Conservation (phyloP, 2,113 vertebrate genomes). For the Elanoides forficatus region DNA sequence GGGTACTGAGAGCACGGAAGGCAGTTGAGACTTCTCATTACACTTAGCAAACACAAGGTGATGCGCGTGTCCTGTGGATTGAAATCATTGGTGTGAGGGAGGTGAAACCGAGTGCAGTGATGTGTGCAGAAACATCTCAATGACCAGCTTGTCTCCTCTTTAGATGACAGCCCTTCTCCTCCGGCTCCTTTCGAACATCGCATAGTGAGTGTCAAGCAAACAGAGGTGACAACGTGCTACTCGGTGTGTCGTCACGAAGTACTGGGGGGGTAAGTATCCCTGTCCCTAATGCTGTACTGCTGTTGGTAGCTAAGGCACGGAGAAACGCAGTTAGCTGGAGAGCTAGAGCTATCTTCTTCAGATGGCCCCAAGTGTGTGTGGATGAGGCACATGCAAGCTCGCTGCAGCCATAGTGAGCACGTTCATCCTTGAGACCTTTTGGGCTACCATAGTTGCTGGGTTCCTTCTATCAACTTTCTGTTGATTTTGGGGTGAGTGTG, state of each 20-base stretch:
- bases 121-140: not conserved
- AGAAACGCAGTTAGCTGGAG: not conserved
- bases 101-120: fast-evolving
- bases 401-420: not conserved
- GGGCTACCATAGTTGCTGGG: not conserved
- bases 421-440: not conserved
- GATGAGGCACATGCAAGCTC: not conserved
- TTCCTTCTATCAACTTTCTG: not conserved
- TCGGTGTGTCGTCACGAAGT: conserved; percentile 74
- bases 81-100: not conserved
- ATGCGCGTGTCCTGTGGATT: fast-evolving
- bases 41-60: not conserved
- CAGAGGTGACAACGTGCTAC: conserved; percentile 69
- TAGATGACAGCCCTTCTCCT: conserved; percentile 85
- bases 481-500: not conserved
- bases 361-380: fast-evolving
- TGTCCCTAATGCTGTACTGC: not conserved
- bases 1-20: fast-evolving
- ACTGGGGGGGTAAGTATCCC: conserved; percentile 82
- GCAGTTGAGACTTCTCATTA: not conserved
- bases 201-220: conserved; percentile 79
- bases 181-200: conserved; percentile 86
- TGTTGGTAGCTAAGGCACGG: not conserved
- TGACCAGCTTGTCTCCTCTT: not conserved
- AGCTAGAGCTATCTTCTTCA: not conserved